These are phyloP conservation scores for Potamilus streckersoni DNA, from an alignment of 1,140 invertebrate species.

Conservation along the genomic window DNA sequence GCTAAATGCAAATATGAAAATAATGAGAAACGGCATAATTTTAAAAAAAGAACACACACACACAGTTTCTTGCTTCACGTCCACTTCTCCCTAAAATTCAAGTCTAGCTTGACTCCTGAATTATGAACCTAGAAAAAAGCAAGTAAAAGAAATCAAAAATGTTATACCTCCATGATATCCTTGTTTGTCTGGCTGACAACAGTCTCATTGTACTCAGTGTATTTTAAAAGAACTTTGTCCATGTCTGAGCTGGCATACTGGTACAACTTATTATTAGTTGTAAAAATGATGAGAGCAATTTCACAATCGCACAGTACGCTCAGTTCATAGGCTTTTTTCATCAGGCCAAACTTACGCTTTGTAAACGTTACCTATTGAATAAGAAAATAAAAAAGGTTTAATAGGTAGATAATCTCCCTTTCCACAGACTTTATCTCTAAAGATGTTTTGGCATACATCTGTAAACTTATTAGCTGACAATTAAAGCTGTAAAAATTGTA, in stretches of 20 bases:
- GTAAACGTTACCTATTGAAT: conserved; percentile 96
- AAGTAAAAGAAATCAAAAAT: not conserved
- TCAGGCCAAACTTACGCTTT: conserved; percentile 99
- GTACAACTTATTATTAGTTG: conserved; percentile 98
- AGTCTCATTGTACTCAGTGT: conserved; percentile 99
- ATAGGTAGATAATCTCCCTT: too few relatives aligned
- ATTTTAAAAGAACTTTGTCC: conserved; percentile 99
- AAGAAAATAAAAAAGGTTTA: not conserved
- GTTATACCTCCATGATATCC: conserved; percentile 98
- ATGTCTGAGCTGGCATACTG: conserved; percentile 99
- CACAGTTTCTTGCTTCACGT: too few relatives aligned
- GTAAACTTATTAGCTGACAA: too few relatives aligned
- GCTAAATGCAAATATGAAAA: too few relatives aligned
- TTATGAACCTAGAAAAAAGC: too few relatives aligned
- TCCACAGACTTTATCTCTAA: too few relatives aligned
- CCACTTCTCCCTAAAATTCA: too few relatives aligned
- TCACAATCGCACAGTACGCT: conserved; percentile 99
- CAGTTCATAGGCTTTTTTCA: conserved; percentile 99
- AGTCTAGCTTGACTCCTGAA: too few relatives aligned
- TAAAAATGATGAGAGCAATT: conserved; percentile 99
- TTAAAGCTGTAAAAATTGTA: too few relatives aligned
- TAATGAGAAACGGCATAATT: too few relatives aligned
- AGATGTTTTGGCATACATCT: too few relatives aligned
- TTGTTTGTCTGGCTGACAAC: conserved; percentile 99
- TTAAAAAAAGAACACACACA: too few relatives aligned